These are phyloP conservation scores for Atta colombica DNA, from an alignment of 1,140 invertebrate genomes.

Conservation along the genomic window DNA sequence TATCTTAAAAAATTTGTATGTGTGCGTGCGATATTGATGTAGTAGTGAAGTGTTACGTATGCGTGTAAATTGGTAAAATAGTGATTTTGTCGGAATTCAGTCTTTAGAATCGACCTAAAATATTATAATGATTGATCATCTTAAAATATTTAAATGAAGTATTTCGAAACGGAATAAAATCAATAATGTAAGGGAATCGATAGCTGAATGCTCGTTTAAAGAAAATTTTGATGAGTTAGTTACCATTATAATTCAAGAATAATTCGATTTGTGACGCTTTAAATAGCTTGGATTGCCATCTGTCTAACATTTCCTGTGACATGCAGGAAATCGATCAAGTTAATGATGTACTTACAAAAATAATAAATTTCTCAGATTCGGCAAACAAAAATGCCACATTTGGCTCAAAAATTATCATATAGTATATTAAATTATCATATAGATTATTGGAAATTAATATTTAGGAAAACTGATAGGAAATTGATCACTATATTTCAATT, in stretches of 20 bases:
- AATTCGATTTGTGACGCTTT: slow-evolving; percentile 29
- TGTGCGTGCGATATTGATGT: no score
- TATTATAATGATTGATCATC: neutral
- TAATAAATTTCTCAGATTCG: slow-evolving; percentile 38
- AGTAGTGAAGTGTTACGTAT: no score
- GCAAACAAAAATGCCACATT: neutral
- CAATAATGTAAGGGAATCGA: neutral
- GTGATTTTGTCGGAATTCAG: no score
- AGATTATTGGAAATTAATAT: slow-evolving; percentile 2
- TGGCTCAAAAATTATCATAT: neutral
- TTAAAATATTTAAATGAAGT: slow-evolving; percentile 20
- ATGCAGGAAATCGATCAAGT: slow-evolving; percentile 56
- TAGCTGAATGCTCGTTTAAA: slow-evolving; percentile 33
- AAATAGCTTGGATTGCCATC: slow-evolving; percentile 27
- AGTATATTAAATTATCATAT: neutral
- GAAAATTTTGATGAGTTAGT: slow-evolving; percentile 22
- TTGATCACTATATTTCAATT: neutral
- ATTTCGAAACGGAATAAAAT: slow-evolving; percentile 5
- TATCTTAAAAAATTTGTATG: no score
- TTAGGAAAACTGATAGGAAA: neutral
- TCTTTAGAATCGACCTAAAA: neutral
- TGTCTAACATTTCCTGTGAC: slow-evolving; percentile 57
- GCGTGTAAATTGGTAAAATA: no score
- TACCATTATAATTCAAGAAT: slow-evolving; percentile 57
- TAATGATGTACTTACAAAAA: slow-evolving; percentile 42